Conservation (phyloP, 2,888 invertebrate species). For the Nemapogon koenigi region DNA sequence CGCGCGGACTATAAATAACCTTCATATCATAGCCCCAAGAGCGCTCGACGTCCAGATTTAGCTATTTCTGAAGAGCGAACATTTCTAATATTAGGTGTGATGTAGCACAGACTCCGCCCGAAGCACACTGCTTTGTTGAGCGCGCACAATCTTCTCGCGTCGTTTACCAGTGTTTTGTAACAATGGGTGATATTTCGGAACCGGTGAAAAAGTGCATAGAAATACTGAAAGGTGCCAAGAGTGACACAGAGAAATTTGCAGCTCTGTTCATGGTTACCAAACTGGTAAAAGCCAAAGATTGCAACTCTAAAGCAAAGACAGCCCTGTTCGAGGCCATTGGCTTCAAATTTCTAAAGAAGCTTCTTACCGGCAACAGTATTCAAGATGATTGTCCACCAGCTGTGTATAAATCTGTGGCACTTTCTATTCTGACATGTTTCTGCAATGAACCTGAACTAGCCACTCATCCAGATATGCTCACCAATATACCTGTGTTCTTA, state of each 20-base stretch:
- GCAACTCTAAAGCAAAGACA: conserved; percentile 77
- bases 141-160: conserved; percentile 51
- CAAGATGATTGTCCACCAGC: conserved; percentile 89
- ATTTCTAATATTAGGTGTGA: conserved; percentile 61
- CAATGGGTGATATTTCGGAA: conserved; percentile 73
- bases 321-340: conserved; percentile 90
- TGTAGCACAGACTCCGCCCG: conserved; percentile 47
- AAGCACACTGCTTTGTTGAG: conserved; percentile 47
- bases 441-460: conserved; percentile 82
- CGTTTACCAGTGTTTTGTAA: conserved; percentile 43
- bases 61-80: conserved; percentile 62
- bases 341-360: conserved; percentile 81
- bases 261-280: conserved; percentile 92
- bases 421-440: conserved; percentile 87
- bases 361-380: conserved; percentile 76
- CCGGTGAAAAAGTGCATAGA: conserved; percentile 84
- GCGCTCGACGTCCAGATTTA: conserved; percentile 64
- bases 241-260: conserved; percentile 91
- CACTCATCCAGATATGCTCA: conserved; percentile 82
- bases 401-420: conserved; percentile 89
- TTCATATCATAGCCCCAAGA: conserved; percentile 57
- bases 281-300: conserved; percentile 83
- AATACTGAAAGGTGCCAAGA: conserved; percentile 78
- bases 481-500: conserved; percentile 81
- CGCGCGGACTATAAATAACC: conserved; percentile 51